Evolutionary conservation across 2,888 invertebrate species (phyloP).

Genomic region (Psylliodes chrysocephalus): DNA sequence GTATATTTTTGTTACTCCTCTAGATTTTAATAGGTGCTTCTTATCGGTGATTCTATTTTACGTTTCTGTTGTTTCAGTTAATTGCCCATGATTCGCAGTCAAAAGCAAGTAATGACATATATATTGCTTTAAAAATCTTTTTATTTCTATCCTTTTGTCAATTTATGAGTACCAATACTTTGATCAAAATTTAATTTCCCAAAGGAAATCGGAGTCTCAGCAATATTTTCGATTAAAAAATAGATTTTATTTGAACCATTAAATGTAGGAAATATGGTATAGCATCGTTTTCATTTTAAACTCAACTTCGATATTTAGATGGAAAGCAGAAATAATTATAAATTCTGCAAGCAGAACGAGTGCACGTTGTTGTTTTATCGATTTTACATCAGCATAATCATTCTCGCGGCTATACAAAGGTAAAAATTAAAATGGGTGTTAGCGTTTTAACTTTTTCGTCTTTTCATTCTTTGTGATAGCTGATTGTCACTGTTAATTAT

Average conservation of each 20-base stretch:
- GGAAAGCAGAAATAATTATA: too few species aligned
- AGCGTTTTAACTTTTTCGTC: neutral
- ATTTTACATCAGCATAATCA: slow-evolving; percentile 36
- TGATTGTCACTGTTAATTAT: neutral
- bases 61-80: too few species aligned
- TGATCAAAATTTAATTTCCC: neutral
- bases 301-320: neutral
- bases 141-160: too few species aligned
- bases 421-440: slow-evolving; percentile 27
- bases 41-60: too few species aligned
- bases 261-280: neutral
- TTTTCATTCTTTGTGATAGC: neutral
- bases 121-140: too few species aligned
- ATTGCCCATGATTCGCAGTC: too few species aligned
- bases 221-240: neutral
- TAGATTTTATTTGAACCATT: neutral
- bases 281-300: neutral
- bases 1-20: too few species aligned
- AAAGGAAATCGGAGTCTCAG: neutral
- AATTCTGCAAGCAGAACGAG: slow-evolving; percentile 30
- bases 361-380: slow-evolving; percentile 37
- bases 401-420: slow-evolving; percentile 21
- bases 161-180: too few species aligned
- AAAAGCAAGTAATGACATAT: too few species aligned
- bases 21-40: too few species aligned